These are phyloP conservation scores for Myotis lucifugus DNA, from an alignment of 2,113 vertebrate species.

Conservation along the genomic window DNA sequence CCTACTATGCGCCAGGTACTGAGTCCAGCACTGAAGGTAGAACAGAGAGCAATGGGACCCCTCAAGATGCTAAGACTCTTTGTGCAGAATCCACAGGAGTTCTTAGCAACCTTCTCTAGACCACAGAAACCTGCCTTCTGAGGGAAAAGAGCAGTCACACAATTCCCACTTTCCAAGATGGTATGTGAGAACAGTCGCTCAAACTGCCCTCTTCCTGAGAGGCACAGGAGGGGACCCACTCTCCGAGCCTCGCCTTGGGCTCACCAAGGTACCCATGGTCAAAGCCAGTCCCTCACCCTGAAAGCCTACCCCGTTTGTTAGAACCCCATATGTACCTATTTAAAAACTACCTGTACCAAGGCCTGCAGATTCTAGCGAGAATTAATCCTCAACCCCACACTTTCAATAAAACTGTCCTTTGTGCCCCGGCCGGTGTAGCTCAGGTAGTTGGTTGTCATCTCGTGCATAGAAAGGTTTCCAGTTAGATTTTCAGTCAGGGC, in stretches of 20 bases:
- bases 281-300: background rate
- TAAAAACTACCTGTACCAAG: background rate
- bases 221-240: too few relatives aligned
- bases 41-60: too few relatives aligned
- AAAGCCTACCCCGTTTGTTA: background rate
- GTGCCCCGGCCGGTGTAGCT: too few relatives aligned
- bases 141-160: background rate
- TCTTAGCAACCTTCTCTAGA: background rate
- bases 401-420: background rate
- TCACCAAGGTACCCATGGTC: background rate
- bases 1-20: background rate
- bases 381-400: background rate
- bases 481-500: background rate
- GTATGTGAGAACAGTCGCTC: background rate
- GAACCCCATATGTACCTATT: background rate
- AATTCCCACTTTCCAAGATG: background rate
- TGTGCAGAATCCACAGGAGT: fast-evolving
- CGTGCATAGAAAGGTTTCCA: background rate
- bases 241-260: too few relatives aligned
- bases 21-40: background rate
- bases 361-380: background rate
- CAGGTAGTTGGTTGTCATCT: background rate
- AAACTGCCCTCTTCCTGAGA: background rate
- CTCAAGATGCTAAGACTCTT: background rate
- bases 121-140: too few relatives aligned